phyloP scores from a whole-genome alignment of 2,113 vertebrate species.

The Crypturellus undulatus region DNA sequence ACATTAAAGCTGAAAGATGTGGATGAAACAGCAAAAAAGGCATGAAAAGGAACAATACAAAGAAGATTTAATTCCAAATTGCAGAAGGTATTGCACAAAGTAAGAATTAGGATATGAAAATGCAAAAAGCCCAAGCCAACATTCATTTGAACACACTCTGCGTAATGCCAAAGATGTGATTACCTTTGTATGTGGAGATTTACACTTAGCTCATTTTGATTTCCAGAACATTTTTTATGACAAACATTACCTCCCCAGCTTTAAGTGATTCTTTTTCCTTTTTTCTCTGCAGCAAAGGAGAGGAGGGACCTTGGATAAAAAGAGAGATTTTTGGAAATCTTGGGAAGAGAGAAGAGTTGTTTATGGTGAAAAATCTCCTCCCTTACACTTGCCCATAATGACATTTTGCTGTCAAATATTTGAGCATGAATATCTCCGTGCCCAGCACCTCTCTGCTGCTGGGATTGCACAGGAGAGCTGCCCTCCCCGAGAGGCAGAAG shows the following conservation, averaged over 20 bases:
- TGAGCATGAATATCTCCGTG: not conserved
- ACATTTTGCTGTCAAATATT: not conserved
- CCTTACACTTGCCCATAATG: not conserved
- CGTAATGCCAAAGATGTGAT: not conserved
- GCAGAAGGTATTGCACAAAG: not conserved
- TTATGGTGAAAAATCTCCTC: not conserved
- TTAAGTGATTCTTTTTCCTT: not conserved
- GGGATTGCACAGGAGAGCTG: not conserved
- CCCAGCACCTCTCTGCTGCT: not conserved
- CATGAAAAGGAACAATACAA: not conserved
- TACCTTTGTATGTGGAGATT: too few relatives aligned
- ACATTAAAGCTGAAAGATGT: conserved; percentile 19
- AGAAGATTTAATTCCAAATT: not conserved
- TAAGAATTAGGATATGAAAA: conserved; percentile 35
- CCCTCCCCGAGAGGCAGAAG: fast-evolving
- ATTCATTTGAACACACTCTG: conserved; percentile 30
- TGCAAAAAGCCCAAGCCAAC: conserved; percentile 23
- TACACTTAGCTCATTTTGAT: not conserved
- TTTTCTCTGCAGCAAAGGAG: not conserved
- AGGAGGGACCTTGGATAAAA: not conserved
- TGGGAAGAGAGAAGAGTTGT: not conserved
- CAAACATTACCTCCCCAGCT: not conserved
- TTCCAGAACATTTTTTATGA: conserved; percentile 5
- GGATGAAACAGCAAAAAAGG: not conserved
- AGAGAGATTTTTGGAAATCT: conserved; percentile 1